Conservation (phyloP, 2,888 invertebrate species). For the Drosophila subquinaria region DNA sequence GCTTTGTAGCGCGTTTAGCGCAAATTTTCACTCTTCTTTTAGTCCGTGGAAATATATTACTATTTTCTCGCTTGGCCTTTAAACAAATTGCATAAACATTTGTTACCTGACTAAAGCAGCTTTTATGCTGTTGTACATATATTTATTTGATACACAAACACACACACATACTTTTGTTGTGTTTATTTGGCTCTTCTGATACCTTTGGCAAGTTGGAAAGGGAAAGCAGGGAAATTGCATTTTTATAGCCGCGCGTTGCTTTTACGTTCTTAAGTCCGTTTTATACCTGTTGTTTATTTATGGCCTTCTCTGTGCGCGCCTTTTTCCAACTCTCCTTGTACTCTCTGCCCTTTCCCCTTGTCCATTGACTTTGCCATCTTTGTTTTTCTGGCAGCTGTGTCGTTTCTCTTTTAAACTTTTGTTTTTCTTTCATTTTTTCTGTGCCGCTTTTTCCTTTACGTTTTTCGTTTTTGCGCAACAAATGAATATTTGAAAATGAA, state of each 20-base stretch:
- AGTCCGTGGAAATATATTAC: constrained; percentile 41
- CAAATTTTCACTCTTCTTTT: constrained; percentile 39
- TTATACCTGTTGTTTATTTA: constrained; percentile 75
- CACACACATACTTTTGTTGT: constrained; percentile 9
- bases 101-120: constrained; percentile 64
- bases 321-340: constrained; percentile 7
- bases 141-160: constrained; percentile 25
- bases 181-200: constrained; percentile 11
- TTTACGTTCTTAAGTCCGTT: constrained; percentile 65
- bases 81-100: constrained; percentile 76
- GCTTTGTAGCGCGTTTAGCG: constrained; percentile 44
- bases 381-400: constrained; percentile 32
- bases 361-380: constrained; percentile 27
- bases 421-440: constrained; percentile 13
- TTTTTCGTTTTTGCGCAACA: constrained; percentile 21
- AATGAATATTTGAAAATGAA: constrained; percentile 49
- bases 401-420: constrained; percentile 31
- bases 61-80: constrained; percentile 44
- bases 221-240: constrained; percentile 56
- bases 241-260: constrained; percentile 59
- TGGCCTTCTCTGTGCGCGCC: constrained; percentile 35
- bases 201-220: background rate
- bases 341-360: background rate
- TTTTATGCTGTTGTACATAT: constrained; percentile 47
- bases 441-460: constrained; percentile 19